Base-by-base conservation (phyloP, 64 coral and sea anemone genomes). In the Stichodactyla mertensii region DNA sequence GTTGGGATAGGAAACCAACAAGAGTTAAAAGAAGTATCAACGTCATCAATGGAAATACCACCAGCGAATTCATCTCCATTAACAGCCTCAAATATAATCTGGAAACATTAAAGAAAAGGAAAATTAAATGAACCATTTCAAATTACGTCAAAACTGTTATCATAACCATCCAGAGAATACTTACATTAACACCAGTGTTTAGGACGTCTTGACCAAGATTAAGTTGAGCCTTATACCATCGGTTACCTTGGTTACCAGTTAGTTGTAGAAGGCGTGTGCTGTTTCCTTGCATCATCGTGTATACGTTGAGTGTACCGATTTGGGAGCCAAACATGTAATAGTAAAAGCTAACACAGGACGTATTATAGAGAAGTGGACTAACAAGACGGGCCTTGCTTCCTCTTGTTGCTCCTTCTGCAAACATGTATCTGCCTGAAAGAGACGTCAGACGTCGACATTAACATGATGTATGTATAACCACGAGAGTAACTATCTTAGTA, bases 311-410 rank as follows among this genome's bases (percentile, higher is more conserved):
- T 74, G 23, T 74, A 74, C 69, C 69, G 22, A 74, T 74, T 74
- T 74, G 69, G 10, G 69, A 74, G 4, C 69, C 69, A 74, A 31
- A 74, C 69, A 74, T 74, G 69, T 74, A 74, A 12, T 74, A 74
- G 24, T 27, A 74, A 74, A 74, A 74, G 69, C 23, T 74, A 74
- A 31, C 69, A 74, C 69, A 74, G 69, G 69, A 74, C 4, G 22
- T 74, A 10, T 74, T 74, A 23, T 74, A 12, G 69, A 74, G 24
- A 74, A 8, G 6, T 10, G 69, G 69, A 31, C 69, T 74, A 31
- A 74, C 69, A 74, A 74, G 69, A 74, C 69, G 69, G 22, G 69
- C 69, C 69, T 74, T 74, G 69, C 69, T 74, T 74, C 69, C 69
- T 31, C 69, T 8, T 74, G 22, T 74, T 74, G 69, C n/a, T 10